Evolutionary conservation across 2,797 vertebrate species (phyloP), one percentile per base, ranked within the genome.

Genomic region (Nothura maculosa): DNA sequence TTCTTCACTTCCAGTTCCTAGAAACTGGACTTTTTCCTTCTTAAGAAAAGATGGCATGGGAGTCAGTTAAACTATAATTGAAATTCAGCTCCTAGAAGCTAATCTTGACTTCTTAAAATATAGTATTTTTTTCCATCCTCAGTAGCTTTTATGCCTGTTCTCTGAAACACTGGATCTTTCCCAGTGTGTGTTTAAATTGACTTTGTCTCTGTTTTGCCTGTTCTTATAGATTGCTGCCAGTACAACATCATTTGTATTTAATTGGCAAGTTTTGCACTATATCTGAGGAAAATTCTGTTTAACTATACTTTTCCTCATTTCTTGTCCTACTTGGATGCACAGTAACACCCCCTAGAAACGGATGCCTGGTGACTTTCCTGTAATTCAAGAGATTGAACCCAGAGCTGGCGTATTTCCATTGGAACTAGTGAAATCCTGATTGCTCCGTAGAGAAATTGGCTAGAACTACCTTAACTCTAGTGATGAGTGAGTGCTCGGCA

Each of bases 141-240:
- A 47, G 21, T 27, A 60, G 27, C 52, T 76, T 47, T 67, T 12
- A 28, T 7, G n/a, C 22, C 28, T 62, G 84, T 81, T 5, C 24
- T 58, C 52, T 7, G 60, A n/a, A 68, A 45, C 27, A 52, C 0
- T 1, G 28, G 3, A 2, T 52, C 68, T 89, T 88, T 63, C 24
- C 21, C 20, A 25, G 12, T 8, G 5, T 24, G 7, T 34, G 14
- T 62, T 88, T 83, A 69, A 61, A 28, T 50, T 60, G 0, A 32
- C 69, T 92, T 82, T 3, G 52, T 45, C 7, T 60, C 22, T 30
- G 4, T 63, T 92, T 92, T 82, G 24, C 20, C 42, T 40, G 16
- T 92, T 55, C 55, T 69, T 88, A 45, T 92, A 99, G 98, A 97
- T 98, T 70, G 97, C 97, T 85, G 43, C 98, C 83, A 98, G 98